These are phyloP conservation scores for Temnothorax nylanderi DNA, from an alignment of 1,140 invertebrate species.

Conservation along the genomic window DNA sequence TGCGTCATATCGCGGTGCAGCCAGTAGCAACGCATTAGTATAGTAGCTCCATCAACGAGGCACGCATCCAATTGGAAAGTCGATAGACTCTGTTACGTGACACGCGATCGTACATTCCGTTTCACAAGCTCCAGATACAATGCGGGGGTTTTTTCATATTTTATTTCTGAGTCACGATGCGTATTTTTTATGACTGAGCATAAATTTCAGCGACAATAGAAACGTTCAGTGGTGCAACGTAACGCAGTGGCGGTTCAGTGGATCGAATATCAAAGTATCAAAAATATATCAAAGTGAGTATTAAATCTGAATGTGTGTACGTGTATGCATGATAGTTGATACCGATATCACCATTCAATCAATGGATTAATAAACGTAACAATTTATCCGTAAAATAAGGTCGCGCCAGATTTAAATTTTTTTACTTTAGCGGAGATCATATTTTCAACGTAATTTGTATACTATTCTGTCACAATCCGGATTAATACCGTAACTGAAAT, in stretches of 20 bases:
- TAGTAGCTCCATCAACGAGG: constrained; percentile 10
- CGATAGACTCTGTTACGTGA: constrained; percentile 61
- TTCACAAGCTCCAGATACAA: constrained; percentile 9
- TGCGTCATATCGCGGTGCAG: constrained; percentile 40
- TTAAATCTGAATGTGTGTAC: background rate
- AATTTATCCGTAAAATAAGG: background rate
- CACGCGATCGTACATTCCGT: constrained; percentile 46
- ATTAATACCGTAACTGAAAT: background rate
- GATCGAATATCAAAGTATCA: background rate
- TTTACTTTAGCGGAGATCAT: background rate
- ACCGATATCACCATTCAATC: background rate
- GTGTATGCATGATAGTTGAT: background rate
- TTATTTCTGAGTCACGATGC: background rate
- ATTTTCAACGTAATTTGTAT: background rate
- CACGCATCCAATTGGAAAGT: constrained; percentile 66
- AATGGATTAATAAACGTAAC: background rate
- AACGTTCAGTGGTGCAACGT: background rate
- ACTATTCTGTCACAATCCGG: background rate
- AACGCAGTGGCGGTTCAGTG: background rate
- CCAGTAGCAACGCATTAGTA: constrained; percentile 28
- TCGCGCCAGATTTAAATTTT: background rate
- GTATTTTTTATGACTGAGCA: constrained; percentile 19
- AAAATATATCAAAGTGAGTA: constrained; percentile 9
- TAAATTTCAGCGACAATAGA: constrained; percentile 16
- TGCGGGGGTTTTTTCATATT: background rate